Percentiles rank a stretch among this genome's conserved stretches.
These are phyloP conservation scores for Acromyrmex charruanus DNA, from an alignment of 1,140 invertebrate species.

Conservation along the genomic window DNA sequence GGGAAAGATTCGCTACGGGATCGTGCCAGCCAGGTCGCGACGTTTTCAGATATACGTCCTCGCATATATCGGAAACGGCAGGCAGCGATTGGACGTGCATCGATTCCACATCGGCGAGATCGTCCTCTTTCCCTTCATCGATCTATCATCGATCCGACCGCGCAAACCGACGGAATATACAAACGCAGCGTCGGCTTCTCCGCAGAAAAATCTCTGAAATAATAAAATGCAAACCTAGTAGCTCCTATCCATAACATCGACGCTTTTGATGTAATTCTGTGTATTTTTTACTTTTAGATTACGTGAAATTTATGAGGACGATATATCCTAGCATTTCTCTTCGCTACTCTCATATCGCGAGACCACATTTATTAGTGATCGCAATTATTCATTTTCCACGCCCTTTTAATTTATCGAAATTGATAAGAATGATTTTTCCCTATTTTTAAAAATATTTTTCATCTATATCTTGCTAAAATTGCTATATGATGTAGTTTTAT, in stretches of 20 bases:
- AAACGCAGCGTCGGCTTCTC: not conserved
- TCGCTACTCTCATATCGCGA: not conserved
- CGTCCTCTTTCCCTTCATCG: not conserved
- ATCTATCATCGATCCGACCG: slow-evolving; percentile 31
- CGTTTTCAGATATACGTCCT: slow-evolving; percentile 23
- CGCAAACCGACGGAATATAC: not conserved
- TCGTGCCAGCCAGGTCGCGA: slow-evolving; percentile 9
- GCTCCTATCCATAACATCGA: not conserved
- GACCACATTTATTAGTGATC: not conserved
- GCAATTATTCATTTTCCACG: slow-evolving; percentile 7
- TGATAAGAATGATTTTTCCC: not conserved
- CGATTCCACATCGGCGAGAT: slow-evolving; percentile 7
- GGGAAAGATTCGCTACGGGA: slow-evolving; percentile 29
- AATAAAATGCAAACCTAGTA: slow-evolving; percentile 18
- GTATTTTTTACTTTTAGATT: slow-evolving; percentile 16
- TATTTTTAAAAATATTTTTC: not conserved
- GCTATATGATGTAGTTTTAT: not conserved
- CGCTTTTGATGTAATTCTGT: too few species aligned
- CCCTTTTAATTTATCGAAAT: not conserved
- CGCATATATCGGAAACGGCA: slow-evolving; percentile 33
- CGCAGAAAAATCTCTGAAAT: slow-evolving; percentile 34
- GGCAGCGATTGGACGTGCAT: slow-evolving; percentile 33
- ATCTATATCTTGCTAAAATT: not conserved
- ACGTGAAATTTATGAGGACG: slow-evolving; percentile 1
- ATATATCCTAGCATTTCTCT: slow-evolving; percentile 1